A percentile compares a stretch with the other conserved stretches of the same genome.
These are phyloP conservation scores for Lacanobia oleracea DNA, from an alignment of 2,888 invertebrate species.

Conservation along the genomic window DNA sequence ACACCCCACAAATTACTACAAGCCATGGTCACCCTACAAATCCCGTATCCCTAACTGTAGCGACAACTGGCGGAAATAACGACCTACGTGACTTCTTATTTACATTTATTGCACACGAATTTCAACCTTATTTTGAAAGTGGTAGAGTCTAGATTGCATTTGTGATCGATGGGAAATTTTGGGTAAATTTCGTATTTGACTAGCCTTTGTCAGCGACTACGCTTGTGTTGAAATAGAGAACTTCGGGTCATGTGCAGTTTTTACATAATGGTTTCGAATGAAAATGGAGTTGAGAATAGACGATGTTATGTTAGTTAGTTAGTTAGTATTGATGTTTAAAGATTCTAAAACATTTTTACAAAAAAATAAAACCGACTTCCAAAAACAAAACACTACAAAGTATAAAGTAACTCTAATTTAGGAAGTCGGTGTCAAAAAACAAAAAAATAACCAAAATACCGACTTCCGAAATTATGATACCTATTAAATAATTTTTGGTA, in stretches of 20 bases:
- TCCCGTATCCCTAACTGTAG: constrained; percentile 62
- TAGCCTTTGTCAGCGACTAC: constrained; percentile 53
- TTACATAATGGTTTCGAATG: constrained; percentile 39
- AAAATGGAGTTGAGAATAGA: constrained; percentile 24
- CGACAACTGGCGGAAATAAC: constrained; percentile 68
- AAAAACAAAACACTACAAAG: too few relatives aligned
- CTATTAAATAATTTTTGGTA: too few relatives aligned
- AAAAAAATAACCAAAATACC: too few relatives aligned
- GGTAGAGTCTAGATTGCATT: constrained; percentile 21
- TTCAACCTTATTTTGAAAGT: background rate
- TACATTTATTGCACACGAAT: constrained; percentile 28
- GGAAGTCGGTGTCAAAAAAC: too few relatives aligned
- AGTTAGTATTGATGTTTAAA: too few relatives aligned
- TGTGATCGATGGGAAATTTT: constrained; percentile 32
- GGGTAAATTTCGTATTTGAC: constrained; percentile 57
- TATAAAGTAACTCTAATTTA: too few relatives aligned
- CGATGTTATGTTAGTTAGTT: too few relatives aligned
- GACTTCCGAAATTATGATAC: too few relatives aligned
- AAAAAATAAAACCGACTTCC: too few relatives aligned
- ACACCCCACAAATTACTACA: constrained; percentile 37
- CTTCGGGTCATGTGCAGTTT: constrained; percentile 41
- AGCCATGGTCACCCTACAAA: constrained; percentile 62
- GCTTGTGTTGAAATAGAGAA: constrained; percentile 58
- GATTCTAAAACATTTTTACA: too few relatives aligned
- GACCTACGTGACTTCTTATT: constrained; percentile 66